Evolutionary conservation across 2,888 invertebrate species (phyloP).

Genomic region (Gymnosoma rotundatum): DNA sequence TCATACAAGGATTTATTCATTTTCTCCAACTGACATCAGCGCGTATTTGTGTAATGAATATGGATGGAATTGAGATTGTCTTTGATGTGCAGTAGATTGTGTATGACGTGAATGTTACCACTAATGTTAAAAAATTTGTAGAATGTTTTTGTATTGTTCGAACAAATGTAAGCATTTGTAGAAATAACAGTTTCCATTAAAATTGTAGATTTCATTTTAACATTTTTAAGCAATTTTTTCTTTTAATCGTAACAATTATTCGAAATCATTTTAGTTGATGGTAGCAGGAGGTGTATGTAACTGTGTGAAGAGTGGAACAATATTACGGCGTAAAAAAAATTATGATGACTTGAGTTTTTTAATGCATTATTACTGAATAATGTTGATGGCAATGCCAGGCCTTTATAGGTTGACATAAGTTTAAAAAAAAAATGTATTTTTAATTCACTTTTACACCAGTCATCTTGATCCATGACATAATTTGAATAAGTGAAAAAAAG

Average conservation of each 20-base stretch:
- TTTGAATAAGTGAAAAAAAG: no score
- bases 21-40: conserved; percentile 2
- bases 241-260: conserved; percentile 1
- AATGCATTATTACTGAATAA: background rate
- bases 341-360: background rate
- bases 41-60: conserved; percentile 24
- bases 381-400: no score
- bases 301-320: conserved; percentile 1
- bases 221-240: background rate
- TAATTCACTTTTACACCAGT: no score
- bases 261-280: conserved; percentile 1
- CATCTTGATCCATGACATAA: no score
- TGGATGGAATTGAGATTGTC: conserved; percentile 35
- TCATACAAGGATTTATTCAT: conserved; percentile 20
- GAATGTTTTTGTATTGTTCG: background rate
- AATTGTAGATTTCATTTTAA: background rate
- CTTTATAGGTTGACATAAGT: no score
- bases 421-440: no score
- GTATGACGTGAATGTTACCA: background rate
- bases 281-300: conserved; percentile 9
- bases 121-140: background rate
- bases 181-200: no score
- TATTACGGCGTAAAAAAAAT: background rate
- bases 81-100: conserved; percentile 41
- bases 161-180: conserved; percentile 15